A percentile compares a stretch with the other conserved stretches of the same genome.
Conservation (phyloP, 2,888 invertebrate genomes). For the Anodontia alba region DNA sequence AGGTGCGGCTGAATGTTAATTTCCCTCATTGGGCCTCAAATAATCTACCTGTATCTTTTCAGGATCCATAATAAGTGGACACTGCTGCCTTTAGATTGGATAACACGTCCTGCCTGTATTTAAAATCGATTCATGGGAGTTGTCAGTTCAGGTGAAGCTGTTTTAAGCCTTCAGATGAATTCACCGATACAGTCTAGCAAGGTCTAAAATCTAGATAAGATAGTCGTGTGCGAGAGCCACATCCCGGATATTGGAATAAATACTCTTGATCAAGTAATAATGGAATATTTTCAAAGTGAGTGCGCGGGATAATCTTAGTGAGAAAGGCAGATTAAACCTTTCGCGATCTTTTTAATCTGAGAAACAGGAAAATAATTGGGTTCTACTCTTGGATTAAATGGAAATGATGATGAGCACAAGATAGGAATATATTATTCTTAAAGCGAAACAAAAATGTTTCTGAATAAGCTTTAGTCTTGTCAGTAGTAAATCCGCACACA, state of each 20-base stretch:
- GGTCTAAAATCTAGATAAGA: slow-evolving; percentile 22
- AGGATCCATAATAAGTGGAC: not conserved
- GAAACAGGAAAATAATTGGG: slow-evolving; percentile 50
- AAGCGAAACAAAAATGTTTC: not conserved
- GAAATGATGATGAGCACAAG: not conserved
- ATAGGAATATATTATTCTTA: slow-evolving; percentile 1
- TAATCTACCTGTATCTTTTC: slow-evolving; percentile 8
- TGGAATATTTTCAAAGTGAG: slow-evolving; percentile 49
- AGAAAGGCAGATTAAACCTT: slow-evolving; percentile 40
- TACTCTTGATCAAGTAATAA: slow-evolving; percentile 46
- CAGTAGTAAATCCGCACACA: not conserved
- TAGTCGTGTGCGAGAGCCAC: slow-evolving; percentile 32
- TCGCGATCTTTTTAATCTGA: slow-evolving; percentile 38
- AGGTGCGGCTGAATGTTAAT: too few species aligned
- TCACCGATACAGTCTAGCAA: not conserved
- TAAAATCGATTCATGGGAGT: not conserved
- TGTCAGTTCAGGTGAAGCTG: not conserved
- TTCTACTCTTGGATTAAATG: slow-evolving; percentile 44
- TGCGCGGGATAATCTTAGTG: slow-evolving; percentile 47
- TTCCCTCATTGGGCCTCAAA: not conserved
- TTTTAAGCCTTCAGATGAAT: not conserved
- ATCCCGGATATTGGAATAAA: slow-evolving; percentile 53
- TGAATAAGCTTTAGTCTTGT: not conserved
- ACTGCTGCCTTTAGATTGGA: slow-evolving; percentile 9
- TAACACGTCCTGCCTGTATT: not conserved